These are phyloP conservation scores for Thymelicus lineola DNA, from an alignment of 2,888 invertebrate genomes.

Conservation along the genomic window DNA sequence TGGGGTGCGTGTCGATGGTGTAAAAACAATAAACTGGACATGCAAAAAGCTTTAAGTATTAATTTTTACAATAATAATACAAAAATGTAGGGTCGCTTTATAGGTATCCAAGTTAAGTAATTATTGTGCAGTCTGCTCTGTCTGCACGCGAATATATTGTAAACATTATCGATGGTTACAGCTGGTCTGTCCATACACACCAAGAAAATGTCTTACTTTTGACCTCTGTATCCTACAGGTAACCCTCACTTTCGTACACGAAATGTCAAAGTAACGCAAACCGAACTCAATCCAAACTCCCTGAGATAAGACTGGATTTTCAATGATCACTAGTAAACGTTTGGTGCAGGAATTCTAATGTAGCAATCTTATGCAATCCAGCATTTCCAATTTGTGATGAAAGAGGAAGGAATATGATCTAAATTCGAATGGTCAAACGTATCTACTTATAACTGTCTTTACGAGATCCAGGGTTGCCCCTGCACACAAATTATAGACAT, in stretches of 20 bases:
- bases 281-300: neutral
- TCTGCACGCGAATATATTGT: slow-evolving; percentile 3
- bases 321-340: neutral
- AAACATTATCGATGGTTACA: neutral
- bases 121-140: slow-evolving; percentile 1
- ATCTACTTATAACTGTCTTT: neutral
- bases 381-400: slow-evolving; percentile 4
- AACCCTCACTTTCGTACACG: slow-evolving; percentile 14
- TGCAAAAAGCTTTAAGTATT: too few species aligned
- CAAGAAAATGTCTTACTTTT: slow-evolving; percentile 2
- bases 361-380: too few species aligned
- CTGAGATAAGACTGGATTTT: slow-evolving; percentile 8
- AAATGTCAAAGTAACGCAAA: slow-evolving; percentile 4
- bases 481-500: slow-evolving; percentile 15
- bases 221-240: slow-evolving; percentile 21
- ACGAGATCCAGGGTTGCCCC: neutral
- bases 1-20: too few species aligned
- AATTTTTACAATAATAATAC: too few species aligned
- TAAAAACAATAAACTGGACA: too few species aligned
- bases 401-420: slow-evolving; percentile 1
- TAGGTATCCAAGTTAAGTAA: neutral
- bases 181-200: slow-evolving; percentile 4
- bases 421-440: slow-evolving; percentile 1
- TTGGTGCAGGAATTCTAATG: neutral
- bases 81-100: too few species aligned